Evolutionary conservation across 2,888 invertebrate species (phyloP).

Genomic region (Orgyia antiqua): DNA sequence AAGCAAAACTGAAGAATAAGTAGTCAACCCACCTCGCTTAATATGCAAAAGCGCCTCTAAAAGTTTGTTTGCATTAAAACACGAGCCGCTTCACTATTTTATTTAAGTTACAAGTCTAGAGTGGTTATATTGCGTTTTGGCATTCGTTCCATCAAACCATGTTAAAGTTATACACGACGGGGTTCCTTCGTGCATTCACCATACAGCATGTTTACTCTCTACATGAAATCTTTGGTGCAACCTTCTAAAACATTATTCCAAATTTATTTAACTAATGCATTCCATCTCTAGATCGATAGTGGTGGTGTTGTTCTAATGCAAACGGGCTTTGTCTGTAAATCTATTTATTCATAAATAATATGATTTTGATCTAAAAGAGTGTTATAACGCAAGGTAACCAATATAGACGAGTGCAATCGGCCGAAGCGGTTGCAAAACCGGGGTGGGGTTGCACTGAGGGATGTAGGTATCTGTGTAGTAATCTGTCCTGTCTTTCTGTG

Average conservation of each 20-base stretch:
- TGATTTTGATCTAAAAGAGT: slow-evolving; percentile 52
- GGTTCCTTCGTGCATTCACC: slow-evolving; percentile 50
- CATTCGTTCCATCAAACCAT: slow-evolving; percentile 65
- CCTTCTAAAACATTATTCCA: slow-evolving; percentile 31
- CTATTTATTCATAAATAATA: slow-evolving; percentile 36
- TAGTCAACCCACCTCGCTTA: slow-evolving; percentile 79
- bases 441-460: slow-evolving; percentile 78
- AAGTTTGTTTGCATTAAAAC: slow-evolving; percentile 79
- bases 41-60: slow-evolving; percentile 78
- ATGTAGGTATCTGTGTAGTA: slow-evolving; percentile 80
- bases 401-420: slow-evolving; percentile 68
- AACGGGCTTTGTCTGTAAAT: slow-evolving; percentile 64
- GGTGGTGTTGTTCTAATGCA: slow-evolving; percentile 75
- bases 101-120: slow-evolving; percentile 74
- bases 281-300: slow-evolving; percentile 33
- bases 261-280: slow-evolving; percentile 17
- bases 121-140: slow-evolving; percentile 77
- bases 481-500: slow-evolving; percentile 82
- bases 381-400: slow-evolving; percentile 77
- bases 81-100: slow-evolving; percentile 78
- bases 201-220: slow-evolving; percentile 56
- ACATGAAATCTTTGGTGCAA: slow-evolving; percentile 54
- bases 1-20: slow-evolving; percentile 74
- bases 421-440: slow-evolving; percentile 65
- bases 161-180: slow-evolving; percentile 44